These are phyloP conservation scores for Thunnus maccoyii DNA, from an alignment of 2,113 vertebrate genomes.

Conservation along the genomic window DNA sequence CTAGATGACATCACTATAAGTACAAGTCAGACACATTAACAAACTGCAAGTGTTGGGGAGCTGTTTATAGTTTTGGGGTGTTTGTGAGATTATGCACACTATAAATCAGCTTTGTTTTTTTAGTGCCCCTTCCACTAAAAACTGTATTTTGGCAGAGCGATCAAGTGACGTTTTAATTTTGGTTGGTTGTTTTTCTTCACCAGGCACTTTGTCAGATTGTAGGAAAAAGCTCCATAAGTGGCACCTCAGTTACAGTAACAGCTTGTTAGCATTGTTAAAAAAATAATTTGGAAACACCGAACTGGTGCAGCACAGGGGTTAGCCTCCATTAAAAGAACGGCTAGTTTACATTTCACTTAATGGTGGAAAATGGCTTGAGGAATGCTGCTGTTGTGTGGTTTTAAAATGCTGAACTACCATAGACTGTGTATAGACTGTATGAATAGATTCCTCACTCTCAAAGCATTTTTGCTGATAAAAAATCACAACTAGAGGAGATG, in stretches of 20 bases:
- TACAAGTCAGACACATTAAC: slow-evolving; percentile 36
- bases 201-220: slow-evolving; percentile 65
- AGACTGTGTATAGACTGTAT: slow-evolving; percentile 32
- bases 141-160: slow-evolving; percentile 38
- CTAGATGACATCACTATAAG: slow-evolving; percentile 35
- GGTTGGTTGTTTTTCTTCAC: slow-evolving; percentile 68
- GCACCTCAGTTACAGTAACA: slow-evolving; percentile 58
- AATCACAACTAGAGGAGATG: not conserved
- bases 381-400: slow-evolving; percentile 43
- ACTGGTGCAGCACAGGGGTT: slow-evolving; percentile 30
- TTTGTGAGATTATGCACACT: slow-evolving; percentile 57
- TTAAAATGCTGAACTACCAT: slow-evolving; percentile 37
- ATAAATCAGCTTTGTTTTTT: slow-evolving; percentile 58
- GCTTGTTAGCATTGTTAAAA: slow-evolving; percentile 69
- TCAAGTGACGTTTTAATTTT: slow-evolving; percentile 43
- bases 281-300: slow-evolving; percentile 68
- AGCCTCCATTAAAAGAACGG: slow-evolving; percentile 62
- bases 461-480: slow-evolving; percentile 26
- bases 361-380: slow-evolving; percentile 66
- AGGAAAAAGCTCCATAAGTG: slow-evolving; percentile 68
- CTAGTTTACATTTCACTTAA: slow-evolving; percentile 65
- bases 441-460: slow-evolving; percentile 9
- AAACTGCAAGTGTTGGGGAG: slow-evolving; percentile 10
- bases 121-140: slow-evolving; percentile 31
- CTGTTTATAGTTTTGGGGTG: slow-evolving; percentile 42